Base-by-base conservation (phyloP, 2,888 invertebrate genomes). In the Noctua janthe region DNA sequence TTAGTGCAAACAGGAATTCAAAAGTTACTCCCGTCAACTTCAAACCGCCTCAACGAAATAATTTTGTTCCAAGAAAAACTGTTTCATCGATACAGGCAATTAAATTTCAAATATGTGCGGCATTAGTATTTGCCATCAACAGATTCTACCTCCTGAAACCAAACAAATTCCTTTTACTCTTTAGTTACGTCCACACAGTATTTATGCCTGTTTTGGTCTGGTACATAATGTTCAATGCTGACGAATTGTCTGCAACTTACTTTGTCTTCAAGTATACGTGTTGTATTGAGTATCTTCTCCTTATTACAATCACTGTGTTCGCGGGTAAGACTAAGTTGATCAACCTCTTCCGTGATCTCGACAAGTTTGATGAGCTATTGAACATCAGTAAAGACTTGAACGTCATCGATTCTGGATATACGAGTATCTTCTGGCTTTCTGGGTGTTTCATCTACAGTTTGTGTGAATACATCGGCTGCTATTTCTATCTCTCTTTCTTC, bases 281-380 rank as follows among this genome's bases (percentile, higher is more conserved):
- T 8, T 88, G 87, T 23, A 64, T 89, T 0, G 94, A 95, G 82
- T 94, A 92, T 75, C 51, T 91, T 0, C 56, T 92, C 5, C 87
- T 96, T 11, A 87, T 93, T 0, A 43, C 91, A 1, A 87, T 88
- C 13, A 90, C 93, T 4, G 74, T 93, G 23, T 80, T 93, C 3
- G 76, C 92, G 0, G 90, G 91, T 15, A 93, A 91, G 71, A 90
- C 84, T 7, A 91, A 90, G n/a, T 78, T 94, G 4, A 74, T 78
- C 11, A 90, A 87, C 1, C 91, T 94, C 4, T 92, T 95, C 29
- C 81, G 89, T 47, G 92, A 94, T 67, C 77, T 96, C 0, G 89
- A 89, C 49, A 85, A 81, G 2, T 94, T 95, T 56, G 95, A 96
- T 80, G 87, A 91, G n/a, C 85, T 82, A 4, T 82, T 96, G 20